A percentile compares a stretch with the other conserved stretches of the same genome.
phyloP scores from a whole-genome alignment of 2,113 vertebrate genomes.

The Collichthys lucidus region DNA sequence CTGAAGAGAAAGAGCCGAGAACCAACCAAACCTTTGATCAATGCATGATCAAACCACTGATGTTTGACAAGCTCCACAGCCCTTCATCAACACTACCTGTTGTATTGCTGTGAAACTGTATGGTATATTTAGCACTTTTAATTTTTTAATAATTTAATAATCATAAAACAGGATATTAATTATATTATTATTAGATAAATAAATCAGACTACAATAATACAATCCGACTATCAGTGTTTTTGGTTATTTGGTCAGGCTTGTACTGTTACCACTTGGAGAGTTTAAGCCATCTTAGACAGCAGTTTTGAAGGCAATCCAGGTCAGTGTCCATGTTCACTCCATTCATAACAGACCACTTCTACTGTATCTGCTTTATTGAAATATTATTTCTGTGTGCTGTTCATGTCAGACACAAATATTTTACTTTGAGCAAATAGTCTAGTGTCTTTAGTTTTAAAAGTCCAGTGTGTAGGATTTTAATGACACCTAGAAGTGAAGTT shows the following conservation, averaged over 20 bases:
- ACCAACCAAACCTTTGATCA: constrained; percentile 12
- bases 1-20: not conserved
- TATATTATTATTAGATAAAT: too few species aligned
- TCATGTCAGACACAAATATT: too few species aligned
- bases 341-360: too few species aligned
- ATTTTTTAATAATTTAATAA: not conserved
- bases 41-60: not conserved
- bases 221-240: not conserved
- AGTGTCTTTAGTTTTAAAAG: too few species aligned
- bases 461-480: too few species aligned
- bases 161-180: not conserved
- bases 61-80: not conserved
- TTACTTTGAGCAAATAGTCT: too few species aligned
- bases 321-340: too few species aligned
- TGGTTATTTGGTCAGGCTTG: not conserved
- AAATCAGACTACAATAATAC: not conserved
- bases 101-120: not conserved
- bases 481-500: too few species aligned
- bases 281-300: not conserved
- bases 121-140: not conserved
- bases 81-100: not conserved
- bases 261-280: not conserved
- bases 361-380: too few species aligned
- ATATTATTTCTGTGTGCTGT: too few species aligned
- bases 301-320: too few species aligned